A percentile compares a stretch with the other conserved stretches of the same genome.
Conservation (phyloP, 2,113 vertebrate species). For the Ptychochromis oligacanthus region DNA sequence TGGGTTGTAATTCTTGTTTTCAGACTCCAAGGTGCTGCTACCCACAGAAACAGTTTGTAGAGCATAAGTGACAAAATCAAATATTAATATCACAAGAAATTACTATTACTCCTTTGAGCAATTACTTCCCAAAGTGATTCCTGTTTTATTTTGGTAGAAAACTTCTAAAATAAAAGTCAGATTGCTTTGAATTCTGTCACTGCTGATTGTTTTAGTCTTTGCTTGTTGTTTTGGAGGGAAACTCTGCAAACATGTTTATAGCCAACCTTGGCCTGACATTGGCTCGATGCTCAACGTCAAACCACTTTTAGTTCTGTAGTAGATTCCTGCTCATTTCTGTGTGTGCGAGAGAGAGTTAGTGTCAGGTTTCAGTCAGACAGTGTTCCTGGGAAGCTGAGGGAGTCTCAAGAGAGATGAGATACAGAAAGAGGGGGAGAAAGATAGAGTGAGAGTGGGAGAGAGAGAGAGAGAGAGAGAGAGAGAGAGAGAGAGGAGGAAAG, state of each 20-base stretch:
- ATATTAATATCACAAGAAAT: neutral
- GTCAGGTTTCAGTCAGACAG: constrained; percentile 58
- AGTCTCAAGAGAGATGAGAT: constrained; percentile 60
- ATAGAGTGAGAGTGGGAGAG: neutral
- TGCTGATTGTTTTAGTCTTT: neutral
- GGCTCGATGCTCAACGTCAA: constrained; percentile 36
- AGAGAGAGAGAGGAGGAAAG: constrained; percentile 4
- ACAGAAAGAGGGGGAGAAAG: neutral
- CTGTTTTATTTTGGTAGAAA: neutral
- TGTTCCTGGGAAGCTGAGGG: constrained; percentile 63
- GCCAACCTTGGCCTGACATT: constrained; percentile 71
- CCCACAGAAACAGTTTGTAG: neutral
- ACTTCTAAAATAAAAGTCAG: neutral
- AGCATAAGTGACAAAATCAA: neutral
- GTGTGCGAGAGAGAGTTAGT: constrained; percentile 11
- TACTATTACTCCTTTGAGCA: rapidly evolving
- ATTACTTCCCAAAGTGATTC: neutral
- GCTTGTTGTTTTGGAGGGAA: constrained; percentile 42
- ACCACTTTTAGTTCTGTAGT: constrained; percentile 41
- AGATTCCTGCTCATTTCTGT: constrained; percentile 33
- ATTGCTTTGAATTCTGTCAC: neutral
- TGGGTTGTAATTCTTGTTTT: neutral
- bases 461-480: neutral
- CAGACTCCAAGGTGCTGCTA: neutral
- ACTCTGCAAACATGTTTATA: constrained; percentile 47